These are phyloP conservation scores for Anticlea derivata DNA, from an alignment of 2,888 invertebrate species.

Conservation along the genomic window DNA sequence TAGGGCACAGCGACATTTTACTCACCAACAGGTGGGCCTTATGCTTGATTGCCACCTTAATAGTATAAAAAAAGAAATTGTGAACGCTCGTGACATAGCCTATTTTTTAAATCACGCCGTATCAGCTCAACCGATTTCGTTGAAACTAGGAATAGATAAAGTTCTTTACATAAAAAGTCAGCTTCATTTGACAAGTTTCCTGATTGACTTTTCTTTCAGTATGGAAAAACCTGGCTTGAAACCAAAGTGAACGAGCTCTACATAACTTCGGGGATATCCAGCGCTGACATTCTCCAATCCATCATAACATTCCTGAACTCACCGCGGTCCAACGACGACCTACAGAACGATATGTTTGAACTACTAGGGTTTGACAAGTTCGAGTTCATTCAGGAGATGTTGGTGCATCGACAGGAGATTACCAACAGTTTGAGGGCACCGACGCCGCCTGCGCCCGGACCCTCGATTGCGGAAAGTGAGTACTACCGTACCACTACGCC, in stretches of 20 bases:
- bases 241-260: slow-evolving; percentile 80
- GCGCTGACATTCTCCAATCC: slow-evolving; percentile 84
- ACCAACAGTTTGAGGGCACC: slow-evolving; percentile 62
- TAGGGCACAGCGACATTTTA: no score
- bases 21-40: no score
- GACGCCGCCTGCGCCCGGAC: slow-evolving; percentile 43
- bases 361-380: slow-evolving; percentile 94
- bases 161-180: no score
- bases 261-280: slow-evolving; percentile 74
- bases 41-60: no score
- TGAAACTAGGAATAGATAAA: no score
- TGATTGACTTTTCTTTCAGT: slow-evolving; percentile 59
- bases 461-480: slow-evolving; percentile 67
- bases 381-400: slow-evolving; percentile 87
- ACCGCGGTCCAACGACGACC: slow-evolving; percentile 85
- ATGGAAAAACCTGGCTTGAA: slow-evolving; percentile 82
- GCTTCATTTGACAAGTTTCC: no score
- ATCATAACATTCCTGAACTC: slow-evolving; percentile 85
- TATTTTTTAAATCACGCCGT: no score
- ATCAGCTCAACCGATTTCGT: no score
- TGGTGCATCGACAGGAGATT: slow-evolving; percentile 86
- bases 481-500: slow-evolving; percentile 21
- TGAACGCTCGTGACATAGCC: no score
- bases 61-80: no score
- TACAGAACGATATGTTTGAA: slow-evolving; percentile 94